These are phyloP conservation scores for Hippocampus comes DNA, from an alignment of 2,113 vertebrate species.

Conservation along the genomic window DNA sequence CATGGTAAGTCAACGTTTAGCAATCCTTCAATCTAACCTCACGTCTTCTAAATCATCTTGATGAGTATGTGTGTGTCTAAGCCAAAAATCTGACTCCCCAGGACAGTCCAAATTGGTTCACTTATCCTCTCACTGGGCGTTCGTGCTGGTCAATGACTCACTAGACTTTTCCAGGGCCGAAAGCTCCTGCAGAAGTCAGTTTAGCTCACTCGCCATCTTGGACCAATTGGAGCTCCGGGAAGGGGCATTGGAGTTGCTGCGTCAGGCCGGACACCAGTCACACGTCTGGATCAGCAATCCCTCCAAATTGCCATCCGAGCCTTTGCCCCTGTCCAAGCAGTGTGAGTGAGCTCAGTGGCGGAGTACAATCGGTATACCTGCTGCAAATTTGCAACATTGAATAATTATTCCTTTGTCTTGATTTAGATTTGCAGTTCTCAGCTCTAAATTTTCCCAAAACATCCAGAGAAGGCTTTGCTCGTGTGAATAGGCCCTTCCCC, in stretches of 20 bases:
- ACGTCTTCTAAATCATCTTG: background rate
- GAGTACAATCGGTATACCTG: background rate
- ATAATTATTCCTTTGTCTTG: constrained; percentile 4
- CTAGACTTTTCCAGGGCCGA: constrained; percentile 75
- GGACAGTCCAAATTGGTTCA: constrained; percentile 51
- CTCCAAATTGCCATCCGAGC: constrained; percentile 2
- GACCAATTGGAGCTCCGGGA: constrained; percentile 25
- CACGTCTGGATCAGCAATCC: constrained; percentile 73
- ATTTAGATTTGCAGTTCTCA: constrained; percentile 48
- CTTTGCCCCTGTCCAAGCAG: constrained; percentile 43
- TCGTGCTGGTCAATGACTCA: constrained; percentile 71
- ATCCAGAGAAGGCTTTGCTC: constrained; percentile 72
- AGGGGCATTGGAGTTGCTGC: constrained; percentile 48
- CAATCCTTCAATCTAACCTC: background rate
- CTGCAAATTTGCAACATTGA: background rate
- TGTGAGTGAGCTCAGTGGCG: constrained; percentile 49
- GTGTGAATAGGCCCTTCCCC: constrained; percentile 71
- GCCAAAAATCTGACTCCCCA: constrained; percentile 12
- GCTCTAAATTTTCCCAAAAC: constrained; percentile 75
- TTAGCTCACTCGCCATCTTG: constrained; percentile 69
- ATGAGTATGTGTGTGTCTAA: background rate
- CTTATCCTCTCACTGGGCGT: constrained; percentile 61
- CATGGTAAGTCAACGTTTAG: constrained; percentile 54
- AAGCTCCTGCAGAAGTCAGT: constrained; percentile 73
- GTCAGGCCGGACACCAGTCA: constrained; percentile 40